phyloP scores from a whole-genome alignment of 2,888 invertebrate species.

The Pristionchus fissidentatus region DNA sequence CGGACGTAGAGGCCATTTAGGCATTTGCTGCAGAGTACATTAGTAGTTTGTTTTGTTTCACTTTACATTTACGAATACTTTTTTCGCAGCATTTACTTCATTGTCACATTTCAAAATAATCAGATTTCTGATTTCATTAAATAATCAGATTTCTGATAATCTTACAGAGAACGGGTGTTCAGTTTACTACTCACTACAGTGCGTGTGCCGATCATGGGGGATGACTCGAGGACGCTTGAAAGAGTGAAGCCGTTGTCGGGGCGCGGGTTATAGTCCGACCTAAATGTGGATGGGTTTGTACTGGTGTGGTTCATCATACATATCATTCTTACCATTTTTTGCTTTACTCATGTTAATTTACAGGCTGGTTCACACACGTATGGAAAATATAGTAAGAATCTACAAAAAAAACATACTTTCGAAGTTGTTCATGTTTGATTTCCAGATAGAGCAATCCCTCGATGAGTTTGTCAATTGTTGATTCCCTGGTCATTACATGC shows the following conservation, averaged over 20 bases:
- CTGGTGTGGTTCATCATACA: too few relatives aligned
- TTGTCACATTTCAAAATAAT: not conserved
- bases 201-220: not conserved
- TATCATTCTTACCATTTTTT: too few relatives aligned
- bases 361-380: too few relatives aligned
- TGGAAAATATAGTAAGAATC: not conserved
- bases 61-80: too few relatives aligned
- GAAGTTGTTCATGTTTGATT: conserved; percentile 30
- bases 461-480: not conserved
- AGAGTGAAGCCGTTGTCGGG: not conserved
- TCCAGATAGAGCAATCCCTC: conserved; percentile 24
- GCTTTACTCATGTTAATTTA: too few relatives aligned
- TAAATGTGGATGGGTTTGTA: not conserved
- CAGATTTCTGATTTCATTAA: not conserved
- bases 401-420: not conserved
- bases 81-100: too few relatives aligned
- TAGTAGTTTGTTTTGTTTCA: too few relatives aligned
- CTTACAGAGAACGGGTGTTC: not conserved
- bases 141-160: not conserved
- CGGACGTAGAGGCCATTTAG: not conserved
- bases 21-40: not conserved
- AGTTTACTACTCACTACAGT: not conserved
- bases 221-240: not conserved
- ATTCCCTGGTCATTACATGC: not conserved
- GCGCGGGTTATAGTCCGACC: conserved; percentile 19